Percentiles rank a stretch among this genome's conserved stretches.
These are phyloP conservation scores for Hydra vulgaris DNA, from an alignment of 30 jellyfish, hydroid and myxozoan species.

Conservation along the genomic window DNA sequence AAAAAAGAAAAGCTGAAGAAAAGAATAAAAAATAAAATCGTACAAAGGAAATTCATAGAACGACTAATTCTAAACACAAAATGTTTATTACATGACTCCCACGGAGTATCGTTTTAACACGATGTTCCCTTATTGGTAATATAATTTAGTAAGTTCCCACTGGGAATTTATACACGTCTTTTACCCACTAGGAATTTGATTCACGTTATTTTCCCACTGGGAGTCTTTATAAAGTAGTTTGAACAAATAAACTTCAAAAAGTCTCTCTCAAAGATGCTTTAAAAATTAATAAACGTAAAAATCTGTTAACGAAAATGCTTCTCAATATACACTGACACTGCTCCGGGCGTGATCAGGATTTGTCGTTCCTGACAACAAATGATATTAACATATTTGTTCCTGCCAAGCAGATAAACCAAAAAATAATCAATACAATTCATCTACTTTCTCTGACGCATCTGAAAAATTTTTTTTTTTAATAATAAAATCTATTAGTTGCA, in stretches of 20 bases:
- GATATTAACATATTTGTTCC: background rate
- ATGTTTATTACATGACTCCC: background rate
- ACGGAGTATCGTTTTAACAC: no score
- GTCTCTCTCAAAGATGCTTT: background rate
- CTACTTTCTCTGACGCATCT: background rate
- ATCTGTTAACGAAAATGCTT: background rate
- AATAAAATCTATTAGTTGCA: no score
- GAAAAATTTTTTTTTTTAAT: no score
- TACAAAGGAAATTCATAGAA: background rate
- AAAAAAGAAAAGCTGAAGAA: background rate
- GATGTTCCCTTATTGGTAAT: no score
- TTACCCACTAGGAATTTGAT: background rate
- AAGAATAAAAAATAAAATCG: background rate
- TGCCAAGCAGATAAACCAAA: background rate
- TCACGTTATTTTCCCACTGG: background rate
- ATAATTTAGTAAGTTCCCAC: background rate
- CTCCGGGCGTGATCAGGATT: conserved; percentile 20
- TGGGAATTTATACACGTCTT: background rate
- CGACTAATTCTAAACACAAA: background rate
- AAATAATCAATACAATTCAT: background rate
- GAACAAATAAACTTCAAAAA: background rate
- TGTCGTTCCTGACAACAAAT: conserved; percentile 29
- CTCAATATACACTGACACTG: conserved; percentile 18
- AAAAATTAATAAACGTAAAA: background rate
- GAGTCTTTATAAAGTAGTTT: background rate